A percentile compares a stretch with the other conserved stretches of the same genome.
These are phyloP conservation scores for Echinometra lucunter DNA, from an alignment of 53 echinoderm and acorn worm genomes.

Conservation along the genomic window DNA sequence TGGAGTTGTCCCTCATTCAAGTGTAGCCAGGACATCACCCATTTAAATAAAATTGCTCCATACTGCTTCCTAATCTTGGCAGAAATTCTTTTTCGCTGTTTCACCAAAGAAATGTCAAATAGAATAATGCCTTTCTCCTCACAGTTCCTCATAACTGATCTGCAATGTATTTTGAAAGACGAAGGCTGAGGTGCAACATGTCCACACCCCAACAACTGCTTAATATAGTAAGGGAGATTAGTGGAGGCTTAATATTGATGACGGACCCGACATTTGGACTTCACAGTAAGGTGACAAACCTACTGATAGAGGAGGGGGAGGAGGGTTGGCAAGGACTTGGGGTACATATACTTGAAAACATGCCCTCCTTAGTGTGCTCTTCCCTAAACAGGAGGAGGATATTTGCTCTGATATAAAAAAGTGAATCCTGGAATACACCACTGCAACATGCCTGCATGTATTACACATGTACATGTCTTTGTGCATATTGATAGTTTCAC, in stretches of 20 bases:
- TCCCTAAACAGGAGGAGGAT: too few relatives aligned
- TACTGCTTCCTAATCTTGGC: too few relatives aligned
- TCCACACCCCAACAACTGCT: background rate
- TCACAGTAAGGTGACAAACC: too few relatives aligned
- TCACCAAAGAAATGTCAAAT: conserved; percentile 21
- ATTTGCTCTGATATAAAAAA: too few relatives aligned
- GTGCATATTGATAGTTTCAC: background rate
- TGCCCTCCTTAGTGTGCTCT: too few relatives aligned
- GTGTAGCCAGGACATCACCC: too few relatives aligned
- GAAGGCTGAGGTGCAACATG: conserved; percentile 8
- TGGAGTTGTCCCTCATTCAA: too few relatives aligned
- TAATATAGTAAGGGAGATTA: conserved; percentile 10
- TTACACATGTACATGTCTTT: background rate
- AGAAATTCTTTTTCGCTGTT: too few relatives aligned
- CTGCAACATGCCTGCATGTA: too few relatives aligned
- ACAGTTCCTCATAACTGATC: background rate
- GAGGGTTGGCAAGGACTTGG: background rate
- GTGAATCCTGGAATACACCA: too few relatives aligned
- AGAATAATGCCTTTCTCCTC: background rate
- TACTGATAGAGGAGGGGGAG: background rate
- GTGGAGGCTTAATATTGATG: background rate
- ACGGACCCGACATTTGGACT: conserved; percentile 1
- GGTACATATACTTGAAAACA: too few relatives aligned
- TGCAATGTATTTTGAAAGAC: conserved; percentile 9
- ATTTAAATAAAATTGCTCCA: too few relatives aligned